Conservation (phyloP, 2,113 vertebrate species). For the Prinia subflava region DNA sequence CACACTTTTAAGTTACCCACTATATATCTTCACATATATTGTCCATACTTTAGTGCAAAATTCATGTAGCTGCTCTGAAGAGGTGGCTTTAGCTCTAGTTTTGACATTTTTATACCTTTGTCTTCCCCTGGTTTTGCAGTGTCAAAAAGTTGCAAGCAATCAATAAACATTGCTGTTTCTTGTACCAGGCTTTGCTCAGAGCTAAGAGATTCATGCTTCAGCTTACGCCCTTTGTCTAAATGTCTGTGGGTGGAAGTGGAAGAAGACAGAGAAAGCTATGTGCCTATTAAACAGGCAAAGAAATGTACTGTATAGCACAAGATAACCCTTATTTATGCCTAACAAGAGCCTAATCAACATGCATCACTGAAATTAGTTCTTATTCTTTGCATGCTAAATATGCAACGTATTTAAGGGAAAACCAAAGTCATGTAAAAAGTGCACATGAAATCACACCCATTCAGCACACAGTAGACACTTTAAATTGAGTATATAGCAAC, state of each 20-base stretch:
- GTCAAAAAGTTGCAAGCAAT: not conserved
- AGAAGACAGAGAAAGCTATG: not conserved
- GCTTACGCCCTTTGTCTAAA: not conserved
- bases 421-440: not conserved
- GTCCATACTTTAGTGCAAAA: not conserved
- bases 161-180: not conserved
- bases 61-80: not conserved
- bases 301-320: not conserved
- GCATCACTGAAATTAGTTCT: conserved; percentile 34
- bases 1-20: not conserved
- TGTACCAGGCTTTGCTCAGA: not conserved
- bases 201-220: not conserved
- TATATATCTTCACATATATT: not conserved
- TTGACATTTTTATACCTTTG: not conserved
- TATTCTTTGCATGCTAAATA: conserved; percentile 36
- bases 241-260: not conserved
- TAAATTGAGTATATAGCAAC: not conserved
- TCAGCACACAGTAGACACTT: not conserved
- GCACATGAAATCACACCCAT: not conserved
- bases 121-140: not conserved
- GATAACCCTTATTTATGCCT: conserved; percentile 27
- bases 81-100: not conserved
- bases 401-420: not conserved
- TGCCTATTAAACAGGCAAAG: not conserved
- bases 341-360: conserved; percentile 52